Evolutionary conservation across 2,113 vertebrate species (phyloP).

Genomic region (Corythornis vintsioides): DNA sequence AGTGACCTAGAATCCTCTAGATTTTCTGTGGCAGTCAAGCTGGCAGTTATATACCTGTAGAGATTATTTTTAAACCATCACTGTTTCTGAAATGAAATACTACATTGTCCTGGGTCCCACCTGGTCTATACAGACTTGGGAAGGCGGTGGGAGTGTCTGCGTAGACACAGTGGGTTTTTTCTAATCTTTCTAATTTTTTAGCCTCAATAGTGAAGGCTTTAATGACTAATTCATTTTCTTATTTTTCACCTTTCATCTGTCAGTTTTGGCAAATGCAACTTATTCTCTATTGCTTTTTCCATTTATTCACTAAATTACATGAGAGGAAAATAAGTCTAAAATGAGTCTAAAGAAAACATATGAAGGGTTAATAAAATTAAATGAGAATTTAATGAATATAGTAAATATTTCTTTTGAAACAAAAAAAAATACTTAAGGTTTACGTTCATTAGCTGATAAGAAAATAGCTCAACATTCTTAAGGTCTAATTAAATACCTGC

Average conservation of each 20-base stretch:
- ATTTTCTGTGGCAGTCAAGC: background rate
- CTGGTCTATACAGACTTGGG: background rate
- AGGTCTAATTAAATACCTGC: background rate
- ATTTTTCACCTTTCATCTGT: background rate
- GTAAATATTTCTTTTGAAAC: background rate
- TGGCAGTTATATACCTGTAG: background rate
- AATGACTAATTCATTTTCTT: background rate
- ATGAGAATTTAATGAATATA: background rate
- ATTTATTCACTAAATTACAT: background rate
- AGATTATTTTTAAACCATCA: background rate
- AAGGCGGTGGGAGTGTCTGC: background rate
- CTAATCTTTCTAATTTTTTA: background rate
- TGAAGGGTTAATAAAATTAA: background rate
- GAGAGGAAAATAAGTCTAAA: background rate
- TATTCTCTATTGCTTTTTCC: background rate
- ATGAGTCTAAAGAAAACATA: background rate
- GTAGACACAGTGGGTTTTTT: background rate
- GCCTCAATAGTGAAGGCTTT: background rate
- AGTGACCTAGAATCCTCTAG: conserved; percentile 31
- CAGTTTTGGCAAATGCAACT: background rate
- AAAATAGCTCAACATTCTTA: background rate
- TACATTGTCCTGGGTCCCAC: background rate
- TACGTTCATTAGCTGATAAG: background rate
- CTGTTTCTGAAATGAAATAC: background rate
- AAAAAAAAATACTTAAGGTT: background rate